phyloP scores from a whole-genome alignment of 2,113 vertebrate species.

The Trogon surrucura region DNA sequence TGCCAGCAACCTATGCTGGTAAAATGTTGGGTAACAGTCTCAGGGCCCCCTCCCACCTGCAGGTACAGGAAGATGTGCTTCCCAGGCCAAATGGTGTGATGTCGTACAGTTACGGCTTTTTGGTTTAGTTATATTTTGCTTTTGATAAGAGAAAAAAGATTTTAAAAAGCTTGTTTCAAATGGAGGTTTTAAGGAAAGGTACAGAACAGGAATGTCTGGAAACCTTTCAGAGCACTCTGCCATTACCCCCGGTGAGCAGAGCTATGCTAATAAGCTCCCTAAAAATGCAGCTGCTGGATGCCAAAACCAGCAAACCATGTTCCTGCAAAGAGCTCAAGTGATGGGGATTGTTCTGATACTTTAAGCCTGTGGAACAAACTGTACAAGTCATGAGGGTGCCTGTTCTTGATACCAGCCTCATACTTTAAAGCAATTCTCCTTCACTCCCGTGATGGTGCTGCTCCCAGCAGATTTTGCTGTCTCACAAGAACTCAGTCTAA shows the following conservation, averaged over 20 bases:
- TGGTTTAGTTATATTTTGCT: not conserved
- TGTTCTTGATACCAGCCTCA: not conserved
- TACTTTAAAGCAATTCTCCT: not conserved
- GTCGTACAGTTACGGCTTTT: not conserved
- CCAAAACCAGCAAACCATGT: not conserved
- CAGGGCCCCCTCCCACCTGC: not conserved
- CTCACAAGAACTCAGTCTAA: not conserved
- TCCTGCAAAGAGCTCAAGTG: conserved; percentile 15
- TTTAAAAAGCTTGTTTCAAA: not conserved
- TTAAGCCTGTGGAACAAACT: conserved; percentile 20
- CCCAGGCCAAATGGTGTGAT: not conserved
- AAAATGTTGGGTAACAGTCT: not conserved
- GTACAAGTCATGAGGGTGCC: not conserved
- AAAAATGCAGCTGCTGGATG: conserved; percentile 37
- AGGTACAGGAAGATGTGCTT: not conserved
- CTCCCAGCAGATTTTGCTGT: not conserved
- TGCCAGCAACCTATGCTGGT: not conserved
- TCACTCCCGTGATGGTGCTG: not conserved
- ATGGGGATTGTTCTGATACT: conserved; percentile 25
- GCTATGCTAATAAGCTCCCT: not conserved
- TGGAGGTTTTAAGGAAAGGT: not conserved
- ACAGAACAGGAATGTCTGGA: not conserved
- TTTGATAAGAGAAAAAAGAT: not conserved
- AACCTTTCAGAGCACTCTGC: not conserved
- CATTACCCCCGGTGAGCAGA: not conserved